These are phyloP conservation scores for Callopanchax toddi DNA, from an alignment of 2,113 vertebrate species.

Conservation along the genomic window DNA sequence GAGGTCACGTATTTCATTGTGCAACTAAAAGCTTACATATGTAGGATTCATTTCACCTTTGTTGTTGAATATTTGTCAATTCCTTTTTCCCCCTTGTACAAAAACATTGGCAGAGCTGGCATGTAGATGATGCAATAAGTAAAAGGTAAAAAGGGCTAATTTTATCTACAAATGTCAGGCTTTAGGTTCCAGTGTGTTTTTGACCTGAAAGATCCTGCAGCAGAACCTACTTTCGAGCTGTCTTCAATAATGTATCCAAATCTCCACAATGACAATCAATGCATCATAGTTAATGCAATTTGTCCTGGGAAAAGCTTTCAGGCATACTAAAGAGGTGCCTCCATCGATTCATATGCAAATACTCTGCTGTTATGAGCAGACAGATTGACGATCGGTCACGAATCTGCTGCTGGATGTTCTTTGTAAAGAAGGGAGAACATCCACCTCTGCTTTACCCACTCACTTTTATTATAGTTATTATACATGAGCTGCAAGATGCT, in stretches of 20 bases:
- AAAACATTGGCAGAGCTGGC: too few relatives aligned
- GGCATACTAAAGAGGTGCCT: constrained; percentile 51
- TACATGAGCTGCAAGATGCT: not conserved
- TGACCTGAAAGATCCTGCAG: not conserved
- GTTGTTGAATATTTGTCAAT: too few relatives aligned
- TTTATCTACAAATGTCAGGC: not conserved
- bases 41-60: too few relatives aligned
- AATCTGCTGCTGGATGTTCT: constrained; percentile 15
- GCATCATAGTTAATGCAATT: constrained; percentile 52
- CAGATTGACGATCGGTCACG: constrained; percentile 32
- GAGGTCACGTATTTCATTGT: too few relatives aligned
- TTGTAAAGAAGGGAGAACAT: not conserved
- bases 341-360: constrained; percentile 52
- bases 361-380: constrained; percentile 32
- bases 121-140: not conserved
- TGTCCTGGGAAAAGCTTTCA: constrained; percentile 27
- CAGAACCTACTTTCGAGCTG: not conserved
- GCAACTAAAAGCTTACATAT: too few relatives aligned
- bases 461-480: not conserved
- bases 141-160: not conserved
- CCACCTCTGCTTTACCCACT: not conserved
- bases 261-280: constrained; percentile 45
- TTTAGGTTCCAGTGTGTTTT: not conserved
- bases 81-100: too few relatives aligned
- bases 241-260: constrained; percentile 39